Evolutionary conservation across 2,797 vertebrate genomes (phyloP).

Genomic region (Malacoraja senta): DNA sequence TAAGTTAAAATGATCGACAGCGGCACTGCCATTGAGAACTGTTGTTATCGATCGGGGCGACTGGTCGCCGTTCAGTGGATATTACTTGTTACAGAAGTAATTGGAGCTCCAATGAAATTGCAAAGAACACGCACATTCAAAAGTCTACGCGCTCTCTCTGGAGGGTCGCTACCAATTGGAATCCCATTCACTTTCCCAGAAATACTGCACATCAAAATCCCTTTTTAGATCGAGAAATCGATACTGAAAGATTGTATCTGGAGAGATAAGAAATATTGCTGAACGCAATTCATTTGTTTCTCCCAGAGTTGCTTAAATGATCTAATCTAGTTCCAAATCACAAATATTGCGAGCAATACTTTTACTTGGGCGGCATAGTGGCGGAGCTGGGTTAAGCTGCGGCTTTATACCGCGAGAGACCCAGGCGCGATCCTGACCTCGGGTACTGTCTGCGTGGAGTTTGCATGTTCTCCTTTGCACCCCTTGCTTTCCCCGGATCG

Average conservation of each 20-base stretch:
- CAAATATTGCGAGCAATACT: neutral
- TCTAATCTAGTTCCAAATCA: neutral
- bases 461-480: too few species aligned
- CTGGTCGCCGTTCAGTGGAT: neutral
- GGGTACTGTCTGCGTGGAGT: too few species aligned
- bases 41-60: neutral
- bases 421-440: too few species aligned
- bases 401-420: too few species aligned
- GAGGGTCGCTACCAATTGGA: neutral
- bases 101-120: neutral
- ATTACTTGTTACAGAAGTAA: neutral
- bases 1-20: conserved; percentile 60
- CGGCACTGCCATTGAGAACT: conserved; percentile 51
- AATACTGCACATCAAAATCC: neutral
- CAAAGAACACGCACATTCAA: neutral
- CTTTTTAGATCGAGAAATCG: neutral
- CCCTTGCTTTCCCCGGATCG: too few species aligned
- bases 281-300: neutral
- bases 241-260: neutral
- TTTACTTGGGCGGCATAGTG: too few species aligned
- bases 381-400: too few species aligned
- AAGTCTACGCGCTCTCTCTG: neutral
- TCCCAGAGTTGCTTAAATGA: neutral
- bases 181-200: neutral
- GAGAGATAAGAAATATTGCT: neutral